Conservation (phyloP, 2,113 vertebrate genomes). For the Lampris megalopsis region DNA sequence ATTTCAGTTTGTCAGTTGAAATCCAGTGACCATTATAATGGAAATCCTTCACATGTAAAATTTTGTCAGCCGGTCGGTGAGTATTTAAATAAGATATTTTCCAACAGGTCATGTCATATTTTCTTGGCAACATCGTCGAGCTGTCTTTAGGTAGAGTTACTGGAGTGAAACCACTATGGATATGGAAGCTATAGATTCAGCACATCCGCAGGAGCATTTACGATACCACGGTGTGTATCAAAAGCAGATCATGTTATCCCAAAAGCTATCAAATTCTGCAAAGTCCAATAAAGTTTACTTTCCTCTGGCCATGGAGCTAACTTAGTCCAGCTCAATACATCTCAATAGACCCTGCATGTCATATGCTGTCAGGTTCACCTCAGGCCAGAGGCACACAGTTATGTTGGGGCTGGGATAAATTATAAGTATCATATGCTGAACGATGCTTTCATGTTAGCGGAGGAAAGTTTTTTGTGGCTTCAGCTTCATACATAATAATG, state of each 20-base stretch:
- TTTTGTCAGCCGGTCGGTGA: not conserved
- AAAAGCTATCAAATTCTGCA: constrained; percentile 72
- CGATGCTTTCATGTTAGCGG: constrained; percentile 34
- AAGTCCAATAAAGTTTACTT: constrained; percentile 56
- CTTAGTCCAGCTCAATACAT: constrained; percentile 60
- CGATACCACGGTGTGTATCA: constrained; percentile 41
- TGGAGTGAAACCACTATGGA: constrained; percentile 43
- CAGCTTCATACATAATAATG: constrained; percentile 61
- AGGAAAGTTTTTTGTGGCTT: constrained; percentile 51
- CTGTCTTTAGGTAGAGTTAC: constrained; percentile 53
- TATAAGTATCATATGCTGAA: constrained; percentile 51
- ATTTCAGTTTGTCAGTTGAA: not conserved
- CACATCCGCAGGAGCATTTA: constrained; percentile 58
- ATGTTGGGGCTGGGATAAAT: constrained; percentile 46
- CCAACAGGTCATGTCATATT: constrained; percentile 25
- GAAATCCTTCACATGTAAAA: too few relatives aligned
- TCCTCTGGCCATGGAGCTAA: constrained; percentile 42
- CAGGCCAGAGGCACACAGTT: constrained; percentile 40
- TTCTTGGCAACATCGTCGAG: constrained; percentile 39
- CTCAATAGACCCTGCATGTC: constrained; percentile 53
- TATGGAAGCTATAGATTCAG: constrained; percentile 58
- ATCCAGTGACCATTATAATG: not conserved
- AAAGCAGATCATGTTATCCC: constrained; percentile 61
- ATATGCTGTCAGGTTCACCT: constrained; percentile 37
- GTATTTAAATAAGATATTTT: not conserved